phyloP scores from a whole-genome alignment of 1,140 invertebrate species.

The Acromyrmex echinatior region DNA sequence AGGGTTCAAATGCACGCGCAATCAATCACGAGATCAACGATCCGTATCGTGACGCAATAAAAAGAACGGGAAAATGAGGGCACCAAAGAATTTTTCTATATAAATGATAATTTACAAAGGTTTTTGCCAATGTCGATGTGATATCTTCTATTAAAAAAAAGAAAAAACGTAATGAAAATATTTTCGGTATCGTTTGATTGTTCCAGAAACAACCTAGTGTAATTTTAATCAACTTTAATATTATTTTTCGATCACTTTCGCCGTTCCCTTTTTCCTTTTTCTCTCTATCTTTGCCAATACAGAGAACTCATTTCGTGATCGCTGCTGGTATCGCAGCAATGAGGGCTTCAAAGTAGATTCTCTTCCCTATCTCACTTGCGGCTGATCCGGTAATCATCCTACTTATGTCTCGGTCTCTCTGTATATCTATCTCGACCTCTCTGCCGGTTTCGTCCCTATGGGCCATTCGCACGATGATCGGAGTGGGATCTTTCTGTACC shows the following conservation, averaged over 20 bases:
- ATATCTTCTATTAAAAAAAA: not conserved
- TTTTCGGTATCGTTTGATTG: not conserved
- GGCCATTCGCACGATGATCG: conserved; percentile 78
- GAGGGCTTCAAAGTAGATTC: conserved; percentile 59
- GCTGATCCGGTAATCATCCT: conserved; percentile 57
- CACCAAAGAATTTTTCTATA: not conserved
- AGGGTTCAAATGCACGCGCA: not conserved
- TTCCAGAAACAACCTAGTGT: not conserved
- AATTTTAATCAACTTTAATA: not conserved
- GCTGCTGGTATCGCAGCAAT: not conserved
- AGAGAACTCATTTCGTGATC: conserved; percentile 45
- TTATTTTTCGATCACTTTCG: not conserved
- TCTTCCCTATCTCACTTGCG: conserved; percentile 30
- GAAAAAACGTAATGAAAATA: not conserved
- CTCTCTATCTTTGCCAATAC: not conserved
- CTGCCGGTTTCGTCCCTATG: conserved; percentile 67
- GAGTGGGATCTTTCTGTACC: conserved; percentile 81
- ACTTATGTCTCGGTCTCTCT: conserved; percentile 56
- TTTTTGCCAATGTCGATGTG: not conserved
- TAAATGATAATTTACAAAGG: not conserved
- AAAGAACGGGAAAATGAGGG: conserved; percentile 20
- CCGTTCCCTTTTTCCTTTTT: too few species aligned
- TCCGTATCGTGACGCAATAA: not conserved
- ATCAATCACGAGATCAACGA: conserved; percentile 39
- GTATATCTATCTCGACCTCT: not conserved